Evolutionary conservation across 2,113 vertebrate species (phyloP), one percentile per base, ranked within the genome.

Genomic region (Cnemophilus loriae): DNA sequence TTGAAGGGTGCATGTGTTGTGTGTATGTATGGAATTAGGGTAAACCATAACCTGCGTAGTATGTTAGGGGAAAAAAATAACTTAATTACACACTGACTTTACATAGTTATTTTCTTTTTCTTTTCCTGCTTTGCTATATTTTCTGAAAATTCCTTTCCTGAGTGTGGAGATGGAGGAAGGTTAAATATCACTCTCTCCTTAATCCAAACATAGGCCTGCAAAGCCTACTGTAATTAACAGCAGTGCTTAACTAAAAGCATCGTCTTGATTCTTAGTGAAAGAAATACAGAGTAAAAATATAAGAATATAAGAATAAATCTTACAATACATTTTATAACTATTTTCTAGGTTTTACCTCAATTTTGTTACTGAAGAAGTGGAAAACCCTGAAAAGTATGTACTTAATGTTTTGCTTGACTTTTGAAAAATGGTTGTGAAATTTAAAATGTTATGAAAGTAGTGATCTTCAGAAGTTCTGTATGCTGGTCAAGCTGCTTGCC

Each of bases 331-430:
- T 73, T 95, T 86, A 13, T 86, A 90, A 76, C 37, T 97, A 24
- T 93, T 41, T 93, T 87, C 69, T 94, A 99, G 99, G 99, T 99
- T 99, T 98, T 99, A 99, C 94, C 98, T 99, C 90, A 99, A 99
- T 97, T 99, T 99, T 98, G 98, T 99, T 53, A 99, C 99, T 6
- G 99, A 99, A 97, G 99, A 99, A 97, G 98, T 99, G 18, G 98
- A 99, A 44, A 99, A 99, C 77, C 99, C 99, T 63, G 99, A 99
- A 96, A 99, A 97, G 99, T 99, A 97, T 96, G 99, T 98, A 86
- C 56, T 39, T 61, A 5, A 33, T 37, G 30, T 93, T 95, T 90
- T 91, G 32, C 35, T 84, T 78, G 42, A 42, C 39, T 88, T 94
- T 63, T 93, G 41, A 90, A 55, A 90, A 84, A 56, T n/a, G 17